A percentile compares a stretch with the other conserved stretches of the same genome.
Conservation (phyloP, 53 echinoderm and acorn worm genomes). For the Temnopleurus reevesii region DNA sequence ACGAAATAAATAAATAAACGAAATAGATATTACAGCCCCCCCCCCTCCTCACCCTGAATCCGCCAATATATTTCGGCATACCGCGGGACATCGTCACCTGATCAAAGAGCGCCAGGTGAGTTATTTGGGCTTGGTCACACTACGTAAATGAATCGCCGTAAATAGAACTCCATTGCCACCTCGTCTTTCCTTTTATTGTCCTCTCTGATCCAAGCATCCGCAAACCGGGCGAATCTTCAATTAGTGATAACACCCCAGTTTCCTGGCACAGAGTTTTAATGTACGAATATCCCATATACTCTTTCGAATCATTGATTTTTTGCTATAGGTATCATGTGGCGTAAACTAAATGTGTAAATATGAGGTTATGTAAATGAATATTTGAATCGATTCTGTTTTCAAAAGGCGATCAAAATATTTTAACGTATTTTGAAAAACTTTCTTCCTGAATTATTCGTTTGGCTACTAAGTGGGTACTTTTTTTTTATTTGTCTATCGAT, state of each 20-base stretch:
- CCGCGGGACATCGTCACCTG: neutral
- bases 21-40: no score
- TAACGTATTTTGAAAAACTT: no score
- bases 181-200: slow-evolving; percentile 3
- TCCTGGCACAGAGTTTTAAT: neutral
- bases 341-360: no score
- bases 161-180: neutral
- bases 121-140: neutral
- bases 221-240: neutral
- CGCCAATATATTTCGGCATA: neutral
- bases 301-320: no score
- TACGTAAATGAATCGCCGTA: neutral
- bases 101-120: slow-evolving; percentile 1
- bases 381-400: no score
- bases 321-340: no score
- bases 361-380: no score
- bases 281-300: no score
- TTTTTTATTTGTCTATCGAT: no score
- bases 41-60: neutral
- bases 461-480: no score
- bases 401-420: no score
- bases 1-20: neutral
- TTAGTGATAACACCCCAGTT: slow-evolving; percentile 4
- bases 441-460: no score
- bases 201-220: slow-evolving; percentile 6